A percentile compares a stretch with the other conserved stretches of the same genome.
These are phyloP conservation scores for Diaprepes abbreviatus DNA, from an alignment of 2,888 invertebrate genomes.

Conservation along the genomic window DNA sequence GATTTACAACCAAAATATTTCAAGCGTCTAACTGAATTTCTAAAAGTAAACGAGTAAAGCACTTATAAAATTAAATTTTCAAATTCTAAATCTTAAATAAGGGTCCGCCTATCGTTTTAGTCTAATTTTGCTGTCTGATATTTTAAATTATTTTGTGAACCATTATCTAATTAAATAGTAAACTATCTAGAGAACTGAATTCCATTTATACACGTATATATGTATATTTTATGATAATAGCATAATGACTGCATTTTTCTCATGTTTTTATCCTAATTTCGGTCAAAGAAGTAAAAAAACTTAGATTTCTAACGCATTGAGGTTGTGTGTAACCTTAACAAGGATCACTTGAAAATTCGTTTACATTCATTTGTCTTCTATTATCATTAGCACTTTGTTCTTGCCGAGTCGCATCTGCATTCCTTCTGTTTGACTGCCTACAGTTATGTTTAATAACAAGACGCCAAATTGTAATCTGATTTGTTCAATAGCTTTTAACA, in stretches of 20 bases:
- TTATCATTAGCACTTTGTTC: constrained; percentile 27
- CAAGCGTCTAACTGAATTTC: too few relatives aligned
- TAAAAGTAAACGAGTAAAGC: too few relatives aligned
- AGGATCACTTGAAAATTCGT: constrained; percentile 11
- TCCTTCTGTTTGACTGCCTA: constrained; percentile 26
- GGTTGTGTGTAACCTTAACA: constrained; percentile 22
- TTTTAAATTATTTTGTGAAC: too few relatives aligned
- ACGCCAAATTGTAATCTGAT: constrained; percentile 15
- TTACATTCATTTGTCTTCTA: background rate
- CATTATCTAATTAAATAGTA: too few relatives aligned
- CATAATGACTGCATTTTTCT: constrained; percentile 21
- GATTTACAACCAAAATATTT: too few relatives aligned
- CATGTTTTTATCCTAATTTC: constrained; percentile 6
- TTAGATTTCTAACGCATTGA: constrained; percentile 18
- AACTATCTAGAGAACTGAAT: too few relatives aligned
- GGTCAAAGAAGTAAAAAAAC: background rate
- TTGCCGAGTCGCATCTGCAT: constrained; percentile 23
- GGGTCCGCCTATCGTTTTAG: too few relatives aligned
- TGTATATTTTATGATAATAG: too few relatives aligned
- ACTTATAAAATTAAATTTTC: too few relatives aligned
- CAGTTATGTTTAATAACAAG: constrained; percentile 21
- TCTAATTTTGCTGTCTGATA: too few relatives aligned
- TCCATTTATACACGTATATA: too few relatives aligned
- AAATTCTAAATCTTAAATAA: too few relatives aligned
- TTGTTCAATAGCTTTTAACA: constrained; percentile 22